phyloP scores from a whole-genome alignment of 2,888 invertebrate species.

The Ferrisia virgata region DNA sequence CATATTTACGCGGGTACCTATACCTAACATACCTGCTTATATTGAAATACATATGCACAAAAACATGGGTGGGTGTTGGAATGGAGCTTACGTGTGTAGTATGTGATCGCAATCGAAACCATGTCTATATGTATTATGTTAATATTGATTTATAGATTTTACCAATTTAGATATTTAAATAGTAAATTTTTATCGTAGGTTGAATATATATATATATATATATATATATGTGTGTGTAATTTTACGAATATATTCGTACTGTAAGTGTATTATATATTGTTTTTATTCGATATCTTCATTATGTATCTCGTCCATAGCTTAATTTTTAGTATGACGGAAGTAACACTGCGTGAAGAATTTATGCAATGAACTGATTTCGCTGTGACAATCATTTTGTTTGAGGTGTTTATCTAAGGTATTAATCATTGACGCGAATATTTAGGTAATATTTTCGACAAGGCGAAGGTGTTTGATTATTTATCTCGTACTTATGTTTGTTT shows the following conservation, averaged over 20 bases:
- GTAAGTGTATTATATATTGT: neutral
- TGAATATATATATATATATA: neutral
- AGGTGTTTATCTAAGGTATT: neutral
- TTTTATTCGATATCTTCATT: neutral
- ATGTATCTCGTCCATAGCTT: neutral
- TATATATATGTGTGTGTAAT: neutral
- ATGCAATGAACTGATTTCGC: neutral
- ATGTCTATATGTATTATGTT: neutral
- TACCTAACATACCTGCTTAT: too few relatives aligned
- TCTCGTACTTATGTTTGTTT: too few relatives aligned
- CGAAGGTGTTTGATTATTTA: neutral
- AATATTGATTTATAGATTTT: constrained; percentile 14
- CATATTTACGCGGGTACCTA: neutral
- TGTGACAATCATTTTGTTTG: neutral
- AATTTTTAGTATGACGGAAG: neutral
- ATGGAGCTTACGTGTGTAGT: neutral
- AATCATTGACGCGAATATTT: neutral
- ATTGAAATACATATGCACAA: neutral
- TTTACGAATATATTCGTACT: neutral
- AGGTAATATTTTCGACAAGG: neutral
- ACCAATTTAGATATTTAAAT: constrained; percentile 13
- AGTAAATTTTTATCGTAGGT: neutral
- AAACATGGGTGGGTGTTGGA: neutral
- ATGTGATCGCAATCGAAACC: neutral
- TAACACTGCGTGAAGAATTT: neutral